A percentile compares a stretch with the other conserved stretches of the same genome.
phyloP scores from a whole-genome alignment of 2,113 vertebrate genomes.

The Crotalus horridus region DNA sequence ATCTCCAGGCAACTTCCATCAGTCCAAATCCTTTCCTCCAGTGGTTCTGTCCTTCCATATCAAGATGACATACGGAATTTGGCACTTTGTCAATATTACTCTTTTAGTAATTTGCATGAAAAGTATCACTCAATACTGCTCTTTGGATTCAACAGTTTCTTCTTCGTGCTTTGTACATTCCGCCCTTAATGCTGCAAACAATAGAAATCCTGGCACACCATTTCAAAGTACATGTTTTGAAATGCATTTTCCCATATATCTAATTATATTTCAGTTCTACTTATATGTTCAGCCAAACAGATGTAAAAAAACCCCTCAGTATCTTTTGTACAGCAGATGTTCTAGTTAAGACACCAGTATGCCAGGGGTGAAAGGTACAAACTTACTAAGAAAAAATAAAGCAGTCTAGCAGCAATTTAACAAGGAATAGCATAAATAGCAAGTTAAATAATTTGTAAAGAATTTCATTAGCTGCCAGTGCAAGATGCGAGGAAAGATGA shows the following conservation, averaged over 20 bases:
- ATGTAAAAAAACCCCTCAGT: constrained; percentile 51
- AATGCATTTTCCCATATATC: constrained; percentile 39
- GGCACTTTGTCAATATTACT: background rate
- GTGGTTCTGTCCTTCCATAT: background rate
- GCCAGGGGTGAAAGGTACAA: constrained; percentile 56
- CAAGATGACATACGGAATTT: background rate
- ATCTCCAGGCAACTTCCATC: background rate
- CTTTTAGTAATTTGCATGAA: background rate
- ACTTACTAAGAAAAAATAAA: constrained; percentile 52
- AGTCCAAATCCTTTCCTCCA: background rate
- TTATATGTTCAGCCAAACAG: constrained; percentile 59
- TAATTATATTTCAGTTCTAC: constrained; percentile 52
- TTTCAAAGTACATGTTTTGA: constrained; percentile 56
- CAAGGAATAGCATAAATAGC: constrained; percentile 50
- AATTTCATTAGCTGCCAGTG: constrained; percentile 47
- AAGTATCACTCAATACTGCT: constrained; percentile 34
- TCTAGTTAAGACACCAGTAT: constrained; percentile 62
- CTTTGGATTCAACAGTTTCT: constrained; percentile 45
- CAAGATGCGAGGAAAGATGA: constrained; percentile 14
- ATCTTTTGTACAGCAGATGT: constrained; percentile 64
- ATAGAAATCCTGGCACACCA: constrained; percentile 45
- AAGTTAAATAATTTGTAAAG: constrained; percentile 46
- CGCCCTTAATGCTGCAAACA: constrained; percentile 44
- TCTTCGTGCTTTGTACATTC: constrained; percentile 39
- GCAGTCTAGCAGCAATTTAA: constrained; percentile 40